Evolutionary conservation across 1,140 invertebrate genomes (phyloP).

Genomic region (Drosophila obscura): DNA sequence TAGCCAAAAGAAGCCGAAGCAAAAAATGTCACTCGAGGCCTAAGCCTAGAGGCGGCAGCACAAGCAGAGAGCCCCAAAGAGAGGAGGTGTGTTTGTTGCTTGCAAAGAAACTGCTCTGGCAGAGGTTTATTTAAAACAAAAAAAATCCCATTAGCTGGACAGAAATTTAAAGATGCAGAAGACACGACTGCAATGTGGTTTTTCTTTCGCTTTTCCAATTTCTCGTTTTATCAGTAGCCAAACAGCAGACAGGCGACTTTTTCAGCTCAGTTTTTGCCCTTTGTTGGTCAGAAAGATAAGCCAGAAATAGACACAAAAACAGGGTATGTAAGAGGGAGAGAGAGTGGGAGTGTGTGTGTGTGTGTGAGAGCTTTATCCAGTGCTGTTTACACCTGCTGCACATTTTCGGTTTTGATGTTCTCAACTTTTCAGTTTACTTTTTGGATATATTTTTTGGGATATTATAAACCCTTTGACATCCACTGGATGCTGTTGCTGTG

Average conservation of each 20-base stretch:
- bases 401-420: conserved; percentile 53
- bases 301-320: conserved; percentile 28
- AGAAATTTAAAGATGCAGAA: conserved; percentile 58
- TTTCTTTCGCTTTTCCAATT: not conserved
- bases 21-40: conserved; percentile 47
- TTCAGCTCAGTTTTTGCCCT: conserved; percentile 9
- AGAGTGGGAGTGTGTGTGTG: conserved; percentile 3
- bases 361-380: conserved; percentile 16
- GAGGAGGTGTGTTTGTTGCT: not conserved
- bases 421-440: conserved; percentile 59
- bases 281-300: conserved; percentile 58
- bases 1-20: conserved; percentile 34
- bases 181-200: conserved; percentile 1
- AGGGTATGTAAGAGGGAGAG: conserved; percentile 1
- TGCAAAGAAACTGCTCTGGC: not conserved
- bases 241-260: conserved; percentile 43
- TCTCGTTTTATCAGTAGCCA: conserved; percentile 52
- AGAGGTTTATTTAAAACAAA: conserved; percentile 25
- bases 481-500: conserved; percentile 37
- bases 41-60: not conserved
- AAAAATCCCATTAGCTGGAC: conserved; percentile 58
- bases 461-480: conserved; percentile 71
- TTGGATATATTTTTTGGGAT: conserved; percentile 36
- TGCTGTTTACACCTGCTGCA: conserved; percentile 59
- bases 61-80: conserved; percentile 38